Evolutionary conservation across 1,140 invertebrate species (phyloP), one percentile per base, ranked within the genome.

Genomic region (Potamilus streckersoni): DNA sequence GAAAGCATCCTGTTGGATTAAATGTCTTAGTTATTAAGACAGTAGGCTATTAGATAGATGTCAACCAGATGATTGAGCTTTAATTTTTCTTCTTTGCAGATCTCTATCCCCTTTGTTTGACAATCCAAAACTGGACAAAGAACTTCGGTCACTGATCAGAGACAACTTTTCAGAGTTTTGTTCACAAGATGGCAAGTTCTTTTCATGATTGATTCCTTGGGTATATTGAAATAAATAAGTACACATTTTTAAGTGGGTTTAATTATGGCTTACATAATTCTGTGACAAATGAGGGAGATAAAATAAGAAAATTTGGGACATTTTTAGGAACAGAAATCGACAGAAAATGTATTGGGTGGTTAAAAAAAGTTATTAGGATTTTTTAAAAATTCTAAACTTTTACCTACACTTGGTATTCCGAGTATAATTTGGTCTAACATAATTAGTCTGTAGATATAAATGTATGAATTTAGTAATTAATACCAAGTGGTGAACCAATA

Each of bases 161-260:
- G 96, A 97, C 84, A 96, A 94, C 71, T 98, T 98, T 87, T 93
- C 94, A 83, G 96, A 98, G 90, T 98, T 98, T 90, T 97, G 96
- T 84, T 92, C 93, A 66, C 90, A 82, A 74, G 88, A 86, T 79
- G 82, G 85, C 87, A 82, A 76, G 79, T 57, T 57, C 56, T 23
- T 17, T 15, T 69, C 16, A 17, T 64, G 16, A 49, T 6, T 49
- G 11, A 49, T 8, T 49, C 38, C 38, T 49, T 49, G 38, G 38
- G 11, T 49, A 49, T 49, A 0, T 49, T 49, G 38, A 11, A 49
- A 49, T 49, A 11, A 49, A 49, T 49, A 49, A 31, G 4, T 31
- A 2, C 27, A 31, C 27, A 19, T 68, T 27, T 68, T 68, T 59
- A 17, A 57, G 20, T 71, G 20, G 31, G 17, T 19, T 15, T 38